These are phyloP conservation scores for Tortricodes alternella DNA, from an alignment of 2,888 invertebrate species.

Conservation along the genomic window DNA sequence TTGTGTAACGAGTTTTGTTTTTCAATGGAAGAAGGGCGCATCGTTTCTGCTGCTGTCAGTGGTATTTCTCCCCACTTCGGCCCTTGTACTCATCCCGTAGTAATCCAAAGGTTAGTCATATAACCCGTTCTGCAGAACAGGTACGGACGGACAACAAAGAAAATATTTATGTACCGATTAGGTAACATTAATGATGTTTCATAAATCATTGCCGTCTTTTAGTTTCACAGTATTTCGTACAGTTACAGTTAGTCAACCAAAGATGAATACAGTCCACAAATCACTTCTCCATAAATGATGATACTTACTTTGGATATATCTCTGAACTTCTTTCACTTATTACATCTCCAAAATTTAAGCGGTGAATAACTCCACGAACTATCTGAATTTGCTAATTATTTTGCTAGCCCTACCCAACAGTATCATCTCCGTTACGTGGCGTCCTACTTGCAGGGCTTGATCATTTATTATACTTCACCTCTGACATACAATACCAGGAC, in stretches of 20 bases:
- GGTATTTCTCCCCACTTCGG: background rate
- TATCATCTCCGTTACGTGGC: constrained; percentile 32
- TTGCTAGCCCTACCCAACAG: constrained; percentile 6
- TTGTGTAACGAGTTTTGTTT: too few species aligned
- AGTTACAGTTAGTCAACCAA: background rate
- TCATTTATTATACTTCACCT: constrained; percentile 19
- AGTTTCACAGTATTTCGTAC: background rate
- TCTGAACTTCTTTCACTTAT: background rate
- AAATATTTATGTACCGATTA: background rate
- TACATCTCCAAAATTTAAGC: too few species aligned
- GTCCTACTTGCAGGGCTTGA: constrained; percentile 45
- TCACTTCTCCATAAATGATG: too few species aligned
- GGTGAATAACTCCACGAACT: too few species aligned
- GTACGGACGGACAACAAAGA: constrained; percentile 9
- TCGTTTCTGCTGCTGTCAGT: background rate
- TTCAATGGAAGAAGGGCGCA: too few species aligned
- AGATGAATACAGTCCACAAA: too few species aligned
- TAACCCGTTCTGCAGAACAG: constrained; percentile 11
- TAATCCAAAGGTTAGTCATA: constrained; percentile 18
- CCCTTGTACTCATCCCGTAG: constrained; percentile 8
- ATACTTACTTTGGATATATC: too few species aligned
- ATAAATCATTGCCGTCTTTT: background rate
- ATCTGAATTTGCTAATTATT: background rate
- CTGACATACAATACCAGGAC: too few species aligned
- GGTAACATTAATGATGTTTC: background rate